phyloP scores from a whole-genome alignment of 1,140 invertebrate species.

The Trichomalopsis sarcophagae region DNA sequence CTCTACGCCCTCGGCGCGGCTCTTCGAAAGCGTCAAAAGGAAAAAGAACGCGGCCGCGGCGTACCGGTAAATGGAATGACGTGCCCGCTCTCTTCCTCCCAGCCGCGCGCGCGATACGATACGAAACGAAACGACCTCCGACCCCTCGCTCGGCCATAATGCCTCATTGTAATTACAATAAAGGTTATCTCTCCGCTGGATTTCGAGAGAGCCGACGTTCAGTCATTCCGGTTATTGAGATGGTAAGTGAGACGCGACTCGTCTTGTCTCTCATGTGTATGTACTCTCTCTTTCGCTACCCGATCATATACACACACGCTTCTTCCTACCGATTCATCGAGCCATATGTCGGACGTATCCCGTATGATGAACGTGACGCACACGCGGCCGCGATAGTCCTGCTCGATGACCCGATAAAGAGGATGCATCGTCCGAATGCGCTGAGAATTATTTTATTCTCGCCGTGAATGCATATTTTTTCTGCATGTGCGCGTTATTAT shows the following conservation, averaged over 20 bases:
- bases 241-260: conserved; percentile 64
- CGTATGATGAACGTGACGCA: background rate
- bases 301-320: background rate
- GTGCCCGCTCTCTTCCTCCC: background rate
- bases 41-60: background rate
- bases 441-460: background rate
- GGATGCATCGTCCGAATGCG: conserved; percentile 7
- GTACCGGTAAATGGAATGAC: background rate
- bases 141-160: conserved; percentile 58
- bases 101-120: background rate
- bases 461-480: too few species aligned
- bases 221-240: conserved; percentile 70
- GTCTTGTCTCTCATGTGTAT: conserved; percentile 24
- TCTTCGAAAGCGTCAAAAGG: background rate
- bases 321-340: conserved; percentile 9
- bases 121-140: conserved; percentile 53
- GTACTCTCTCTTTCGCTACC: conserved; percentile 25
- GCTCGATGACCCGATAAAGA: conserved; percentile 35
- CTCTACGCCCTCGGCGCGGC: too few species aligned
- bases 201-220: conserved; percentile 63
- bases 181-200: conserved; percentile 63
- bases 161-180: conserved; percentile 73
- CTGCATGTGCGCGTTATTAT: background rate
- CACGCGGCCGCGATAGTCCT: background rate
- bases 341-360: background rate